Evolutionary conservation across 2,888 invertebrate species (phyloP).

Genomic region (Xestia xanthographa): DNA sequence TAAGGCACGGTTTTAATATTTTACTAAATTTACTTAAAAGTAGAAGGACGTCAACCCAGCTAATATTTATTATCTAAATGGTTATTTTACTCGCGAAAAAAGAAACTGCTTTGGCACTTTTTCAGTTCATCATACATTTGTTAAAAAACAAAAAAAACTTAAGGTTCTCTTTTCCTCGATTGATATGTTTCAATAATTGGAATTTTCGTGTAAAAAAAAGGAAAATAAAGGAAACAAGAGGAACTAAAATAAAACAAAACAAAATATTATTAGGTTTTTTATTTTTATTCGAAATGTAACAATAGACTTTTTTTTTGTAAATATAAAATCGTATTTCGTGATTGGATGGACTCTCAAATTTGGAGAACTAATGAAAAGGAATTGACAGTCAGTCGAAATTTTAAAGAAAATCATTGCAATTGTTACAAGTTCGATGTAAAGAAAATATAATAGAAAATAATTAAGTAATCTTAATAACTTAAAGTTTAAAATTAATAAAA

Average conservation of each 20-base stretch:
- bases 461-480: slow-evolving; percentile 86
- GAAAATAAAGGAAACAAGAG: slow-evolving; percentile 61
- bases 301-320: slow-evolving; percentile 83
- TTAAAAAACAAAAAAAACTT: slow-evolving; percentile 31
- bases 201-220: slow-evolving; percentile 58
- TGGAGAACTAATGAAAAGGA: slow-evolving; percentile 69
- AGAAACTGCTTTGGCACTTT: slow-evolving; percentile 74
- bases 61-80: slow-evolving; percentile 70
- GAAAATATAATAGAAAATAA: slow-evolving; percentile 79
- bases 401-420: slow-evolving; percentile 63
- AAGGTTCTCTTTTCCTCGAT: slow-evolving; percentile 61
- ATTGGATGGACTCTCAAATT: slow-evolving; percentile 87
- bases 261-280: slow-evolving; percentile 83
- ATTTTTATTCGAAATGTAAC: slow-evolving; percentile 89
- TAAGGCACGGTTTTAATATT: slow-evolving; percentile 89
- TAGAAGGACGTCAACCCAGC: slow-evolving; percentile 88
- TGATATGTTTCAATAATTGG: slow-evolving; percentile 86
- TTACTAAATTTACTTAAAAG: slow-evolving; percentile 82
- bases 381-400: slow-evolving; percentile 67
- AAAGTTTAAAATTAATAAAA: slow-evolving; percentile 88
- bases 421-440: slow-evolving; percentile 81
- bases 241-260: slow-evolving; percentile 74
- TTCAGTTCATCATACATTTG: slow-evolving; percentile 54
- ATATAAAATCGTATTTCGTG: slow-evolving; percentile 88
- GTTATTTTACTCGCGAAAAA: slow-evolving; percentile 64